Base-by-base conservation (phyloP, 2,888 invertebrate genomes). In the Stenodera caucasica region DNA sequence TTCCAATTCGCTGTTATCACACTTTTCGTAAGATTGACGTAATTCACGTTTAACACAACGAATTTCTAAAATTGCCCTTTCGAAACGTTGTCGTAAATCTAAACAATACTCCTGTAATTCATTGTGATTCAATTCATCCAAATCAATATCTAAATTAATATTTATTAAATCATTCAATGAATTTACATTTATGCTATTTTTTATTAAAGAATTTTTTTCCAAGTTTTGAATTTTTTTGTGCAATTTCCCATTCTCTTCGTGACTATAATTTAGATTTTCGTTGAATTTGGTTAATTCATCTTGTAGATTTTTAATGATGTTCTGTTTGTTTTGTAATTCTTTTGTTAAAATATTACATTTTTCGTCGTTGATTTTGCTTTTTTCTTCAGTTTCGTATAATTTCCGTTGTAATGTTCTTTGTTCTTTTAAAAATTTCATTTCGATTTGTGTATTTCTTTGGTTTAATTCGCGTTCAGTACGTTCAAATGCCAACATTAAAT, bases 61-160 rank as follows among this genome's bases (percentile, higher is more conserved):
- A 55, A 94, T 93, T 82, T 94, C 93, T 67, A 88, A 84, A 15
- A 94, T 88, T 0, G 93, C 93, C 76, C 91, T 91, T 71, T 91
- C 88, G 74, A 94, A 93, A 58, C 93, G 84, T 50, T 85, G 85
- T 63, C 88, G 85, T 60, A 94, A 80, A 72, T 93, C 92, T 40
- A 88, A 84, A 76, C 91, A 93, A 74, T 93, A 92, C 72, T 93
- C 92, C 68, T 90, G 88, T 55, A 93, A 81, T 72, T 88, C 88
- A 71, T 90, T 90, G 67, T 90, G 89, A 73, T 90, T 90, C 69
- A 92, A 81, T 12, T 86, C 83, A 69, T 88, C 89, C 1, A 92
- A 82, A 81, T 92, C 89, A 58, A 90, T 81, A 67, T 92, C 90
- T 71, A 88, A 82, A 77, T 91, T 91, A 57, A 93, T 84, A 72